Conservation (phyloP, 2,888 invertebrate species). For the Cecidostiba fungosa region DNA sequence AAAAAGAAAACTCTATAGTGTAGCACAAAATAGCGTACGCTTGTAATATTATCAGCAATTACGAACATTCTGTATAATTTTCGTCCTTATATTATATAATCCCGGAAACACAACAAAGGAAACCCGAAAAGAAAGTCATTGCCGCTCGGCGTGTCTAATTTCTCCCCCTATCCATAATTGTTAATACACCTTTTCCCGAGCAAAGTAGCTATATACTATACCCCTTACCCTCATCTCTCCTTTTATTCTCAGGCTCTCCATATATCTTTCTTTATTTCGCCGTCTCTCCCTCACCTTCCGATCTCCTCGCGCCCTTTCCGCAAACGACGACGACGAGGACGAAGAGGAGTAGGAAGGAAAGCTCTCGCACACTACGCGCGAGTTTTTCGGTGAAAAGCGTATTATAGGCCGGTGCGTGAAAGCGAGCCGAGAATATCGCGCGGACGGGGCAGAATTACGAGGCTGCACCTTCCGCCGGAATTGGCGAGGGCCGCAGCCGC, state of each 20-base stretch:
- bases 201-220: background rate
- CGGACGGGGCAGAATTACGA: slow-evolving; percentile 58
- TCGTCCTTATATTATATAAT: background rate
- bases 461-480: slow-evolving; percentile 63
- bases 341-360: slow-evolving; percentile 16
- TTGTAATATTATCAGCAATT: no score
- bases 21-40: background rate
- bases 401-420: slow-evolving; percentile 36
- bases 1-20: background rate
- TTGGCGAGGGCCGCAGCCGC: slow-evolving; percentile 52
- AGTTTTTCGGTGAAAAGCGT: slow-evolving; percentile 57
- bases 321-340: background rate
- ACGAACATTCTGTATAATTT: no score
- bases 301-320: background rate
- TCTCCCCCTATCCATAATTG: slow-evolving; percentile 47
- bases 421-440: slow-evolving; percentile 49
- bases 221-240: background rate
- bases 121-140: slow-evolving; percentile 10
- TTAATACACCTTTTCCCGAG: slow-evolving; percentile 60
- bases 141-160: slow-evolving; percentile 15
- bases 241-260: slow-evolving; percentile 60
- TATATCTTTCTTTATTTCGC: slow-evolving; percentile 64
- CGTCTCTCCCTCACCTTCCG: slow-evolving; percentile 38
- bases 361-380: slow-evolving; percentile 18
- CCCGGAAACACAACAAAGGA: background rate